A percentile compares a stretch with the other conserved stretches of the same genome.
Conservation (phyloP, 2,113 vertebrate species). For the Suricata suricatta region DNA sequence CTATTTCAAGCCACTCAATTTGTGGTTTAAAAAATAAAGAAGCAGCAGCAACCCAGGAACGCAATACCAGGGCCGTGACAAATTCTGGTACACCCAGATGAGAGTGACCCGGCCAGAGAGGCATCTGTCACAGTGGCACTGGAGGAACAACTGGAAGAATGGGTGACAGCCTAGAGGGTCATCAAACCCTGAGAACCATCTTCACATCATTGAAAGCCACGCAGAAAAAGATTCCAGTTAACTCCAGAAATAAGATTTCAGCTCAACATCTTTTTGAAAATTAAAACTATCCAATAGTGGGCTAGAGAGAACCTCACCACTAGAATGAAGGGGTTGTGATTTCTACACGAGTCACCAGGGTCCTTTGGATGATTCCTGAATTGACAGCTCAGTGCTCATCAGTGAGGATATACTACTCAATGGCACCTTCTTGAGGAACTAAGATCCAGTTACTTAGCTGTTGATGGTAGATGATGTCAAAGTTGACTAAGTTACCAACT, state of each 20-base stretch:
- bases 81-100: not conserved
- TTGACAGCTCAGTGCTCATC: not conserved
- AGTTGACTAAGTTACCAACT: not conserved
- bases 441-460: not conserved
- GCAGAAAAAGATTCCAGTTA: not conserved
- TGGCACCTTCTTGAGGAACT: not conserved
- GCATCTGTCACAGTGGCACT: not conserved
- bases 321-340: not conserved
- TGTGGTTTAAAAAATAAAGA: not conserved
- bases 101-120: not conserved
- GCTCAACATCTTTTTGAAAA: not conserved
- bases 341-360: not conserved
- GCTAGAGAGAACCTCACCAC: not conserved
- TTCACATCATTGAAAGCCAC: not conserved
- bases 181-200: not conserved
- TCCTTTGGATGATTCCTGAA: not conserved
- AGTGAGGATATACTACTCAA: not conserved
- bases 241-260: slow-evolving; percentile 13
- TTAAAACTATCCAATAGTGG: not conserved
- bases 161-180: not conserved
- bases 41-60: not conserved
- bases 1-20: not conserved
- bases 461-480: not conserved
- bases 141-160: not conserved
- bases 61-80: not conserved